phyloP scores from a whole-genome alignment of 2,113 vertebrate species.

The Lamprologus tigripictilis region DNA sequence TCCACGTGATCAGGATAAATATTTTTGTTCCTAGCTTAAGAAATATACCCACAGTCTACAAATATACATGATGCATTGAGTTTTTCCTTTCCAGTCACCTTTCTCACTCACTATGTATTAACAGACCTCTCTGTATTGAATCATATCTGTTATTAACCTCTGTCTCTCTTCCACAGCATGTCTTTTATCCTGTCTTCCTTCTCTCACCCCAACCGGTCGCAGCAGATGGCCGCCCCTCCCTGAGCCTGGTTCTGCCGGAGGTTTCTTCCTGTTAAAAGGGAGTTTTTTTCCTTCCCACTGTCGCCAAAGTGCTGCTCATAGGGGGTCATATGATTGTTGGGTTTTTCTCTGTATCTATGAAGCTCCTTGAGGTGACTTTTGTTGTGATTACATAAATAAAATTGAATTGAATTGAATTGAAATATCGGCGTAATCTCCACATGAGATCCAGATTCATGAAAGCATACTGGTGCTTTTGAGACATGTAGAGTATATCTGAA shows the following conservation, averaged over 20 bases:
- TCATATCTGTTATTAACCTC: not conserved
- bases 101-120: not conserved
- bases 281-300: not conserved
- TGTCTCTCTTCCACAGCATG: not conserved
- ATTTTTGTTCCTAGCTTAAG: not conserved
- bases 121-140: not conserved
- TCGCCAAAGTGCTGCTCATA: no score
- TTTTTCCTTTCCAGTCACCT: not conserved
- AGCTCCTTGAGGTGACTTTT: not conserved
- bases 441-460: not conserved
- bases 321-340: no score
- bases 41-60: not conserved
- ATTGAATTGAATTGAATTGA: not conserved
- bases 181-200: not conserved
- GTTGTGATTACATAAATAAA: not conserved
- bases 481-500: not conserved
- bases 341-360: not conserved
- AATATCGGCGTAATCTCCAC: not conserved
- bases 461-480: not conserved
- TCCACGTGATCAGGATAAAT: not conserved
- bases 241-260: not conserved
- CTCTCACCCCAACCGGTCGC: rapidly evolving
- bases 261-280: not conserved
- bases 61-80: not conserved
- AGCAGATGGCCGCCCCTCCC: not conserved